A percentile compares a stretch with the other conserved stretches of the same genome.
These are phyloP conservation scores for Xerus rutilus DNA, from an alignment of 2,797 vertebrate species.

Conservation along the genomic window DNA sequence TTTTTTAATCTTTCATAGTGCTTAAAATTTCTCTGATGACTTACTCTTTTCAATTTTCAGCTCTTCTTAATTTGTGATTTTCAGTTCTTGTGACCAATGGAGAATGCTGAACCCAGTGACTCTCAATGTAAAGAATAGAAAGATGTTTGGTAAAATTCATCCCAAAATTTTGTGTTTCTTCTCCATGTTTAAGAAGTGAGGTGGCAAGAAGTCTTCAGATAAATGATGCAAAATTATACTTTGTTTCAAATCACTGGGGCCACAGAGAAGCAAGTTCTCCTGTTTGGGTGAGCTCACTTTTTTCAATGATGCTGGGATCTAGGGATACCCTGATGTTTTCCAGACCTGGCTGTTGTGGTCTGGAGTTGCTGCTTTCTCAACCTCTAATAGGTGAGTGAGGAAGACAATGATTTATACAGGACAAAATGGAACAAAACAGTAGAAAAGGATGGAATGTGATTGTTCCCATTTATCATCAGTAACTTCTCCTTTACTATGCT, in stretches of 20 bases:
- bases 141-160: too few relatives aligned
- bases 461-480: neutral
- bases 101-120: neutral
- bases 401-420: neutral
- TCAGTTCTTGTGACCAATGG: neutral
- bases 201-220: neutral
- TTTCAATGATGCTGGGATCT: neutral
- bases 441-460: neutral
- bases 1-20: neutral
- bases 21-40: slow-evolving; percentile 6
- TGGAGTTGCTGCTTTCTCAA: neutral
- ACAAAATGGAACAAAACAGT: neutral
- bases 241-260: neutral
- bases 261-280: neutral
- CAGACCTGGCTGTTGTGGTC: neutral
- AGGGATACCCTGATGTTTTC: neutral
- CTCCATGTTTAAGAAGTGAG: neutral
- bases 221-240: neutral
- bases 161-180: neutral
- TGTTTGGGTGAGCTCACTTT: neutral
- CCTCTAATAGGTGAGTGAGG: neutral
- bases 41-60: neutral
- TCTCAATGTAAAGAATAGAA: too few relatives aligned
- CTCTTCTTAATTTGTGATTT: neutral
- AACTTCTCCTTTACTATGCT: neutral